phyloP scores from a whole-genome alignment of 2,113 vertebrate species.

The Psilopsiagon aymara region DNA sequence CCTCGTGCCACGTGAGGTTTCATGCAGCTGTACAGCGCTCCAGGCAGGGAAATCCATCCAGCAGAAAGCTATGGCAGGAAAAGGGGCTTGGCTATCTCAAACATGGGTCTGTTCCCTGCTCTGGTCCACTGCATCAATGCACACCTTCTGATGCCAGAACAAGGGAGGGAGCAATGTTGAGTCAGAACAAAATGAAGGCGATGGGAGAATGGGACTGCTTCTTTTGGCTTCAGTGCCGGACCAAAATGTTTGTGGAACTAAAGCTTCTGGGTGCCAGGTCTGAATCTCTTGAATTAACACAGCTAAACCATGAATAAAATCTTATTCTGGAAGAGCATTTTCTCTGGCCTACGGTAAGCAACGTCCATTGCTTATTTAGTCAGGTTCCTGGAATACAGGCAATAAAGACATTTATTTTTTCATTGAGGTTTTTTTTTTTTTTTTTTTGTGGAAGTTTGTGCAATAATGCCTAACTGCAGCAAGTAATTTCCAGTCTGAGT shows the following conservation, averaged over 20 bases:
- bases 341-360: neutral
- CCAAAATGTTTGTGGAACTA: neutral
- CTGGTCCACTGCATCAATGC: neutral
- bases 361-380: neutral
- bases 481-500: neutral
- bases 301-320: slow-evolving; percentile 10
- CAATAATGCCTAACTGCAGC: neutral
- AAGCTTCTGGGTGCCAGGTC: neutral
- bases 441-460: neutral
- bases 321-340: neutral
- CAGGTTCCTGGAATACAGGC: slow-evolving; percentile 4
- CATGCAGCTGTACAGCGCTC: rapidly evolving
- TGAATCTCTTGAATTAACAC: neutral
- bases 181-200: neutral
- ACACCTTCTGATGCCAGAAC: neutral
- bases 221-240: neutral
- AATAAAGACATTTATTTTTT: neutral
- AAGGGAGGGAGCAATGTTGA: neutral
- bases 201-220: neutral
- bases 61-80: neutral
- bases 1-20: neutral
- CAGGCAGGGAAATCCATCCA: neutral
- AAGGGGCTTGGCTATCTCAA: neutral
- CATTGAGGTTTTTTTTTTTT: neutral
- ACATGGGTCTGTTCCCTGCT: rapidly evolving